These are phyloP conservation scores for Cyrtonyx montezumae DNA, from an alignment of 2,113 vertebrate species.

Conservation along the genomic window DNA sequence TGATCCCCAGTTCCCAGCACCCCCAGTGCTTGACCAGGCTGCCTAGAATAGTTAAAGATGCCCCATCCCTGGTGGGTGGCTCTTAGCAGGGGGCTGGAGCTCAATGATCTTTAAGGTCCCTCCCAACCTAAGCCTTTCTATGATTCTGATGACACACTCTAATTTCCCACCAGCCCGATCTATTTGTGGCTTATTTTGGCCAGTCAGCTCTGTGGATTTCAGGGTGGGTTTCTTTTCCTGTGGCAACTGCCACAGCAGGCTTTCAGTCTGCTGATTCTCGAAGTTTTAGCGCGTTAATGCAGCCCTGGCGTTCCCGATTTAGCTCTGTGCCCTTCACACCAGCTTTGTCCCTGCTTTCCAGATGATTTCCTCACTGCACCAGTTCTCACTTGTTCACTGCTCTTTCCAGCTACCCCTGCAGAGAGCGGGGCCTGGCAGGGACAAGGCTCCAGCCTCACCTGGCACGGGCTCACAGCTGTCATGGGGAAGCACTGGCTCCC, in stretches of 20 bases:
- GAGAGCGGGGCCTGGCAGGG: neutral
- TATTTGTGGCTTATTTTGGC: neutral
- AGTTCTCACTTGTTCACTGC: conserved; percentile 1
- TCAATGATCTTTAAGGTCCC: no score
- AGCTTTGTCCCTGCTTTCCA: neutral
- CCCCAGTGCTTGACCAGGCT: neutral
- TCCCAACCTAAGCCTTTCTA: no score
- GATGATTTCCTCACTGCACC: conserved; percentile 7
- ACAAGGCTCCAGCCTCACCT: conserved; percentile 8
- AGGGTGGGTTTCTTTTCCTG: conserved; percentile 29
- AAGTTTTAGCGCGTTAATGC: conserved; percentile 26
- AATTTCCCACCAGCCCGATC: neutral
- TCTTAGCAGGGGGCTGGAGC: no score
- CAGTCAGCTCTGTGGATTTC: neutral
- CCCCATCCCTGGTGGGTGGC: no score
- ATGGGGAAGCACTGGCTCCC: neutral
- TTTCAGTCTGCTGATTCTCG: conserved; percentile 32
- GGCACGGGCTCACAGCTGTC: neutral
- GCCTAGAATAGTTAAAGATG: no score
- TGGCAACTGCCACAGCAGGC: neutral
- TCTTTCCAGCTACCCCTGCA: neutral
- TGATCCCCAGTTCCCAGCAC: neutral
- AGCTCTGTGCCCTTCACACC: neutral
- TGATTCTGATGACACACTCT: neutral
- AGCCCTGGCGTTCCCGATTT: neutral